phyloP scores from a whole-genome alignment of 2,888 invertebrate genomes.

The Labia minor region DNA sequence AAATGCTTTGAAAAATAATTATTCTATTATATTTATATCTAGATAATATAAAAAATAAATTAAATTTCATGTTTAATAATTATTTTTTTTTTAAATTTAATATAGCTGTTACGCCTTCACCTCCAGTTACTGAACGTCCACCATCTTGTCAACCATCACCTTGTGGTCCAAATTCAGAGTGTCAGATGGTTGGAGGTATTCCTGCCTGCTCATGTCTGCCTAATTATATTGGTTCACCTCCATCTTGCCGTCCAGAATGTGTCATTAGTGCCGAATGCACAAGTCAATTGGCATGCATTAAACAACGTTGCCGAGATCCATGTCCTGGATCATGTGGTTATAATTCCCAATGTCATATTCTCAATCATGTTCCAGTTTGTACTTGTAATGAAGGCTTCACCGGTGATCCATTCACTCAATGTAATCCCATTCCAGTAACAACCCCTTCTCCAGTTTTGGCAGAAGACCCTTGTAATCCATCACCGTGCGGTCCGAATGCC shows the following conservation, averaged over 20 bases:
- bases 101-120: slow-evolving; percentile 29
- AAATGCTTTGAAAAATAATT: no score
- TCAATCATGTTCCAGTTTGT: slow-evolving; percentile 72
- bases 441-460: slow-evolving; percentile 30
- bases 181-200: slow-evolving; percentile 58
- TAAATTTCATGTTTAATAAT: slow-evolving; percentile 27
- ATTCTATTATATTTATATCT: slow-evolving; percentile 14
- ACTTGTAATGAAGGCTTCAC: slow-evolving; percentile 62
- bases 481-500: slow-evolving; percentile 56
- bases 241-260: slow-evolving; percentile 70
- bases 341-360: slow-evolving; percentile 64
- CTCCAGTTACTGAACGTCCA: slow-evolving; percentile 48
- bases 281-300: slow-evolving; percentile 62
- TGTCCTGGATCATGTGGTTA: slow-evolving; percentile 74
- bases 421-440: slow-evolving; percentile 44
- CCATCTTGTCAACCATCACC: slow-evolving; percentile 72
- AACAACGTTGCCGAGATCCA: slow-evolving; percentile 70
- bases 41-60: no score
- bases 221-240: slow-evolving; percentile 68
- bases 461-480: slow-evolving; percentile 52
- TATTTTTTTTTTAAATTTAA: slow-evolving; percentile 25
- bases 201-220: slow-evolving; percentile 70
- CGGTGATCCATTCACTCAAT: slow-evolving; percentile 72
- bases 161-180: slow-evolving; percentile 73
- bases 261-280: slow-evolving; percentile 69